These are phyloP conservation scores for Lordiphosa mommai DNA, from an alignment of 1,140 invertebrate species.

Conservation along the genomic window DNA sequence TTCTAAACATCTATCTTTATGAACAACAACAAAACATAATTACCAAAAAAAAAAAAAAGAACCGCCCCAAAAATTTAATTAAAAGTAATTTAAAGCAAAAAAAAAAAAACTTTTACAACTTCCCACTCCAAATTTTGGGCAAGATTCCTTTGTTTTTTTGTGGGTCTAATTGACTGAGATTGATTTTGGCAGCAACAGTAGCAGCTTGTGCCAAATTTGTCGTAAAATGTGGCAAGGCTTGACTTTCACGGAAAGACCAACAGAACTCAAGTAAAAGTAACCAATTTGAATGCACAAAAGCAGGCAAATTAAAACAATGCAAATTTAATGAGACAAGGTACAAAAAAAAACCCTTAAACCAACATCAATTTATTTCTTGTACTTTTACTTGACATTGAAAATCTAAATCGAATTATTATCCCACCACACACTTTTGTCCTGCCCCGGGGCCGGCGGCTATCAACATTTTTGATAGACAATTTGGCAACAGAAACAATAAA, in stretches of 20 bases:
- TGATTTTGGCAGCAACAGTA: constrained; percentile 39
- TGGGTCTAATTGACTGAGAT: constrained; percentile 57
- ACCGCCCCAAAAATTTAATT: constrained; percentile 37
- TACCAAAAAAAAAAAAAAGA: too few relatives aligned
- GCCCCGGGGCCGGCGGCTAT: constrained; percentile 50
- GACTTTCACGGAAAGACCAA: constrained; percentile 29
- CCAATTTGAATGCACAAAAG: constrained; percentile 12
- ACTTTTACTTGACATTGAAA: neutral
- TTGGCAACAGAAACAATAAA: constrained; percentile 68
- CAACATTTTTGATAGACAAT: constrained; percentile 67
- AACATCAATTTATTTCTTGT: constrained; percentile 27
- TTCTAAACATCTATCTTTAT: too few relatives aligned
- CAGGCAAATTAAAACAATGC: constrained; percentile 68
- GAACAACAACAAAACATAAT: too few relatives aligned
- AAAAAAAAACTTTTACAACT: constrained; percentile 5
- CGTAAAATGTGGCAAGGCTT: constrained; percentile 39
- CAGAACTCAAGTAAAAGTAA: constrained; percentile 5
- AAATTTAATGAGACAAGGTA: constrained; percentile 69
- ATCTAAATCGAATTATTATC: neutral
- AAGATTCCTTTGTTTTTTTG: neutral
- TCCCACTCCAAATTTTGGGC: neutral
- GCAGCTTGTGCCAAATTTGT: constrained; percentile 53
- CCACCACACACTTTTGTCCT: constrained; percentile 13
- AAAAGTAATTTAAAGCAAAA: constrained; percentile 32
- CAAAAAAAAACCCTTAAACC: too few relatives aligned